Evolutionary conservation across 2,797 vertebrate species (phyloP).

Genomic region (Setipinna tenuifilis): DNA sequence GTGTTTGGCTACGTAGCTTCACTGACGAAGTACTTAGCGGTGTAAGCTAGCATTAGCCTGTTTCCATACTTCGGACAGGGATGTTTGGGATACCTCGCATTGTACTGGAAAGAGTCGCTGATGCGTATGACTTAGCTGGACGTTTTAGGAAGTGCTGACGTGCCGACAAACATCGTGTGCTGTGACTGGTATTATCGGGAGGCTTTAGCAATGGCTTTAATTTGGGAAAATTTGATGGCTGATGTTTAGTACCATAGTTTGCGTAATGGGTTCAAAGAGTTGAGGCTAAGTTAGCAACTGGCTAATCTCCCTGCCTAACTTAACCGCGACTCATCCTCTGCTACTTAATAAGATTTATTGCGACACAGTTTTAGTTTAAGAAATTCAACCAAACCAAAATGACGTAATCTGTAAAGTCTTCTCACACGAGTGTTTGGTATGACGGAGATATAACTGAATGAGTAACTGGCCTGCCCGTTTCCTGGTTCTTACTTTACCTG

Average conservation of each 20-base stretch:
- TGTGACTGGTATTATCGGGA: background rate
- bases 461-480: background rate
- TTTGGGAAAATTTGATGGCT: background rate
- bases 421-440: background rate
- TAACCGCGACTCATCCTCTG: background rate
- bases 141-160: background rate
- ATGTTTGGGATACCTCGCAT: conserved; percentile 37
- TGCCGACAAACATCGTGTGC: background rate
- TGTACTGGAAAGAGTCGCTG: conserved; percentile 7
- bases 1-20: background rate
- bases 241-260: background rate
- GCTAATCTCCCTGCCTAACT: background rate
- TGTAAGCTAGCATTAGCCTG: conserved; percentile 5
- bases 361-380: background rate
- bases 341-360: background rate
- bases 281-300: conserved; percentile 11
- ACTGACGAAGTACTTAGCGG: conserved; percentile 26
- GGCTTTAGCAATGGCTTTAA: background rate
- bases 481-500: conserved; percentile 15
- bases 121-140: background rate
- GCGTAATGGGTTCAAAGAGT: background rate
- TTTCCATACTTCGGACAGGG: background rate
- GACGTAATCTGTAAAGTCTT: background rate
- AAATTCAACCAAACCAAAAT: background rate
- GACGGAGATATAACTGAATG: background rate